Conservation (phyloP, 2,113 vertebrate species). For the Mungos mungo region DNA sequence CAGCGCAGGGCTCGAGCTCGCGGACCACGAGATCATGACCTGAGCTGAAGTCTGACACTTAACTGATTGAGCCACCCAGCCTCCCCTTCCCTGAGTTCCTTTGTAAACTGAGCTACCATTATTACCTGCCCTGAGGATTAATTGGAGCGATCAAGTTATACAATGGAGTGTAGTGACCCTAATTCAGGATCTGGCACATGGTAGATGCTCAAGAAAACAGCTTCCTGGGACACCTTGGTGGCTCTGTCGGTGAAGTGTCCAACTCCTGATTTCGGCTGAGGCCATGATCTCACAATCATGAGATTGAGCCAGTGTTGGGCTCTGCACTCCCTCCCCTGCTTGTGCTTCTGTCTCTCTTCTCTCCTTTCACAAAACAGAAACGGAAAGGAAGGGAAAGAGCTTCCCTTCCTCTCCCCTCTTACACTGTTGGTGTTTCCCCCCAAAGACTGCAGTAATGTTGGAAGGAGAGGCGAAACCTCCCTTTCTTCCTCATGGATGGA, state of each 20-base stretch:
- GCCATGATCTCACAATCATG: too few relatives aligned
- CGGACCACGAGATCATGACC: too few relatives aligned
- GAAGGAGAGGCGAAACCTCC: background rate
- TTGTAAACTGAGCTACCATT: background rate
- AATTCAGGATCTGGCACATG: background rate
- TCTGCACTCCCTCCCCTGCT: too few relatives aligned
- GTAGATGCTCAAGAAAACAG: background rate
- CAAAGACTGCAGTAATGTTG: background rate
- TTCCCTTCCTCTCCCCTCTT: background rate
- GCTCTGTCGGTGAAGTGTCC: too few relatives aligned
- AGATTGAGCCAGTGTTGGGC: too few relatives aligned
- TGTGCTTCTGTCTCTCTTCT: too few relatives aligned
- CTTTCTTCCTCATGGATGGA: background rate
- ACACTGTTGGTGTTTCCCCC: background rate
- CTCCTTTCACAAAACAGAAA: too few relatives aligned
- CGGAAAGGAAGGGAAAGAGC: background rate
- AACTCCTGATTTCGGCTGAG: too few relatives aligned
- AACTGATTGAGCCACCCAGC: too few relatives aligned
- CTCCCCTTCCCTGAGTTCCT: background rate
- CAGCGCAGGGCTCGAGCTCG: too few relatives aligned
- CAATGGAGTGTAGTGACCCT: background rate
- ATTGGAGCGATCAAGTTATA: background rate
- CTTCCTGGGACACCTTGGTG: too few relatives aligned
- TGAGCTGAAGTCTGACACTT: too few relatives aligned
- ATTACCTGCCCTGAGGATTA: background rate